These are phyloP conservation scores for Agelas oroides DNA, from an alignment of 37 sponge, comb jelly and placozoan species.

Conservation along the genomic window DNA sequence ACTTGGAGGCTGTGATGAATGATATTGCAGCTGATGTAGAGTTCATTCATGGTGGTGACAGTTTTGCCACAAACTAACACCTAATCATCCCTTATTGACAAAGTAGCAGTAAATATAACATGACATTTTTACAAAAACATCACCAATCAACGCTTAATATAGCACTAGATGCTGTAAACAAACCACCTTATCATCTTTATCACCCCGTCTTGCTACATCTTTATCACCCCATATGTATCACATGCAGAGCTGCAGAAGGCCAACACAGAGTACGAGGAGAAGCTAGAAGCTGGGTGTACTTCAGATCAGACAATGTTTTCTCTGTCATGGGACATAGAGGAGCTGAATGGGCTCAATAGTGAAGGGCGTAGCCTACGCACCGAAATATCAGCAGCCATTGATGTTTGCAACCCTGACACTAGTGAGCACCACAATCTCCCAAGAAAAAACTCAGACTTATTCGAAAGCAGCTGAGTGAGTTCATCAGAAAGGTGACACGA, in stretches of 20 bases:
- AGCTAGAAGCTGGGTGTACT: not conserved
- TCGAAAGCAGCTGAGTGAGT: not conserved
- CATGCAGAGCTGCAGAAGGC: conserved; percentile 21
- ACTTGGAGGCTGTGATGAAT: not conserved
- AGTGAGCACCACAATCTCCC: conserved; percentile 20
- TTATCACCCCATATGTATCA: too few relatives aligned
- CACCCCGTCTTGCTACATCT: too few relatives aligned
- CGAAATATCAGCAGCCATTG: not conserved
- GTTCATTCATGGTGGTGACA: conserved; percentile 13
- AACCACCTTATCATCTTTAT: too few relatives aligned
- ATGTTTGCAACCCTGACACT: not conserved
- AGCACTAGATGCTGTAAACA: too few relatives aligned
- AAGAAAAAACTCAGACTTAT: conserved; percentile 3
- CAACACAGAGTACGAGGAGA: conserved; percentile 14
- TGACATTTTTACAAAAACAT: too few relatives aligned
- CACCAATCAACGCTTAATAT: too few relatives aligned
- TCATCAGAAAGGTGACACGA: not conserved
- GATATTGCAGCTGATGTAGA: not conserved
- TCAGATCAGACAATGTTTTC: conserved; percentile 34
- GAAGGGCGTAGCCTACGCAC: conserved; percentile 5
- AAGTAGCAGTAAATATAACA: too few relatives aligned
- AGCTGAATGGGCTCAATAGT: conserved; percentile 5
- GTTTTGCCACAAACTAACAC: too few relatives aligned
- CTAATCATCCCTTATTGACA: too few relatives aligned
- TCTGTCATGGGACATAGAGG: conserved; percentile 33